Evolutionary conservation across 2,888 invertebrate species (phyloP), one percentile per base, ranked within the genome.

Genomic region (Eulithis prunata): DNA sequence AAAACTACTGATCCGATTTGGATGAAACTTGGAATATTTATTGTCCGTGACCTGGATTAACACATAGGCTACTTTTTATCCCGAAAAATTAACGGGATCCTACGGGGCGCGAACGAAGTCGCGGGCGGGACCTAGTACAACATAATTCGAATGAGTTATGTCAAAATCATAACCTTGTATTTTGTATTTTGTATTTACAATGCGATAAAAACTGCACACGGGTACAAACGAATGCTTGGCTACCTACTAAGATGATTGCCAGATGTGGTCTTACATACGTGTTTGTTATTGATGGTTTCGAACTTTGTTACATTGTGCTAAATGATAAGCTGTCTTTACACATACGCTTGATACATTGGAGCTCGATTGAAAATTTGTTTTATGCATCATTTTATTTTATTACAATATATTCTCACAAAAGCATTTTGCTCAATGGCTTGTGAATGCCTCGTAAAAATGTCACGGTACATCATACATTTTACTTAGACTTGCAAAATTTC

Each of bases 381-480:
- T 36, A 56, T 56, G 57, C 59, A 55, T 52, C 21, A 49, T 71
- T 65, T 69, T 66, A 66, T 68, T 61, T 61, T 52, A 67, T 54
- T 21, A 46, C 12, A 14, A n/a, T 54, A 64, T 49, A 14, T 59
- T 51, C 56, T 66, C 52, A 67, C 64, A 69, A 68, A 69, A 70
- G 70, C 59, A 69, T 67, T 69, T 69, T 69, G 63, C 56, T 69
- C 72, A 70, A 68, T 71, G 70, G 69, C 58, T 71, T 68, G 71
- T 62, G 64, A 70, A 70, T 57, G 55, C 61, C 60, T 64, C 57
- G 64, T 68, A 69, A 62, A 73, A 71, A 72, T 72, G 71, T 57
- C 66, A 62, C 69, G 71, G 63, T 71, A 75, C 71, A 69, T 73
- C 69, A 68, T 69, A 64, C 54, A 59, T 72, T 75, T 66, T 72